Conservation (phyloP, 2,888 invertebrate genomes). For the Orthosia incerta region DNA sequence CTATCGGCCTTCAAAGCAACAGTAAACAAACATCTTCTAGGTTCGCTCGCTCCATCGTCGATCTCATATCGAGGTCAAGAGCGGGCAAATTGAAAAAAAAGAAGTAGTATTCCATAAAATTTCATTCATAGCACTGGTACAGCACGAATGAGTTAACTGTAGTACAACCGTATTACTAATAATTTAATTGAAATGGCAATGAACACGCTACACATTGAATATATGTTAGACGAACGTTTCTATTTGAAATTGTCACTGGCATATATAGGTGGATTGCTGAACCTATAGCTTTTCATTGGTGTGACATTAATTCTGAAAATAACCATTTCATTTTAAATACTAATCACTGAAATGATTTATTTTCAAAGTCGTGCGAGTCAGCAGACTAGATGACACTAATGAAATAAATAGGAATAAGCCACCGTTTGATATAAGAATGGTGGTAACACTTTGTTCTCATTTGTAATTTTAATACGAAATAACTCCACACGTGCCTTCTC, state of each 20-base stretch:
- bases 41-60: neutral
- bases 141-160: slow-evolving; percentile 34
- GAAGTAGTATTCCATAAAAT: slow-evolving; percentile 15
- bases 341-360: neutral
- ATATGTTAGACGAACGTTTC: slow-evolving; percentile 35
- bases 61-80: neutral
- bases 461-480: neutral
- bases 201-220: slow-evolving; percentile 66
- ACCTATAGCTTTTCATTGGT: neutral
- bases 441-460: too few species aligned
- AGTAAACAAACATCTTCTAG: neutral
- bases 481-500: neutral
- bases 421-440: too few species aligned
- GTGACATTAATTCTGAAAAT: neutral
- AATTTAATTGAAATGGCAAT: slow-evolving; percentile 83
- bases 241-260: slow-evolving; percentile 36
- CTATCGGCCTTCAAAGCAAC: neutral
- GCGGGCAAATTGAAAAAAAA: neutral
- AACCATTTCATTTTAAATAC: neutral
- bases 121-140: slow-evolving; percentile 25
- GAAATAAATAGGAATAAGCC: too few species aligned
- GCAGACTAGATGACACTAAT: too few species aligned
- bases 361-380: neutral
- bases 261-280: neutral
- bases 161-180: slow-evolving; percentile 70